Conservation (phyloP, 2,888 invertebrate species). For the Deroplatys truncata region DNA sequence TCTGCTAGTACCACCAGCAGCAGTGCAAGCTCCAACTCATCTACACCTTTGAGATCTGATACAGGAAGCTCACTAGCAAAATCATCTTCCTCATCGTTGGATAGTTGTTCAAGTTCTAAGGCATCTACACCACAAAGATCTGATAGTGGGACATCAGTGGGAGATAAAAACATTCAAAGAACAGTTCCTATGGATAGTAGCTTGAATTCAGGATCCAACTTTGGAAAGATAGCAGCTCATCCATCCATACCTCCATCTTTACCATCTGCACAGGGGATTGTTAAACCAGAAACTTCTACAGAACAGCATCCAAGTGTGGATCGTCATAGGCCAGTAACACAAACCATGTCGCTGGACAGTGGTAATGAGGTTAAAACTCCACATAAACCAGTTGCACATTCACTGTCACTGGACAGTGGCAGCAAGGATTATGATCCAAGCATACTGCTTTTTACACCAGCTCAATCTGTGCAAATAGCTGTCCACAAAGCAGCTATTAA, state of each 20-base stretch:
- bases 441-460: slow-evolving; percentile 41
- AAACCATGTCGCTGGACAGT: slow-evolving; percentile 13
- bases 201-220: slow-evolving; percentile 17
- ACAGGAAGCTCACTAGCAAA: slow-evolving; percentile 18
- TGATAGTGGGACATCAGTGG: slow-evolving; percentile 23
- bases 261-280: background rate
- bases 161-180: background rate
- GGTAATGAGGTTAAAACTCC: background rate
- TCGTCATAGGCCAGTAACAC: slow-evolving; percentile 2
- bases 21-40: slow-evolving; percentile 7
- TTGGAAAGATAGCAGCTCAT: background rate
- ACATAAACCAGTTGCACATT: slow-evolving; percentile 12
- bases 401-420: slow-evolving; percentile 25
- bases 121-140: slow-evolving; percentile 26
- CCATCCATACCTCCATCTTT: background rate
- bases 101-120: slow-evolving; percentile 14
- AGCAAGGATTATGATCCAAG: slow-evolving; percentile 40
- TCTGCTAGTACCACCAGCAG: background rate
- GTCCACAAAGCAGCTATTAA: slow-evolving; percentile 45
- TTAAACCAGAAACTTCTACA: background rate
- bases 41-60: slow-evolving; percentile 26
- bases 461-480: slow-evolving; percentile 43
- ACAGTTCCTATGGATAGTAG: background rate
- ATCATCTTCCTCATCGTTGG: background rate
- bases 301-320: background rate